A percentile compares a stretch with the other conserved stretches of the same genome.
Conservation (phyloP, 2,113 vertebrate genomes). For the Hassar affinis region DNA sequence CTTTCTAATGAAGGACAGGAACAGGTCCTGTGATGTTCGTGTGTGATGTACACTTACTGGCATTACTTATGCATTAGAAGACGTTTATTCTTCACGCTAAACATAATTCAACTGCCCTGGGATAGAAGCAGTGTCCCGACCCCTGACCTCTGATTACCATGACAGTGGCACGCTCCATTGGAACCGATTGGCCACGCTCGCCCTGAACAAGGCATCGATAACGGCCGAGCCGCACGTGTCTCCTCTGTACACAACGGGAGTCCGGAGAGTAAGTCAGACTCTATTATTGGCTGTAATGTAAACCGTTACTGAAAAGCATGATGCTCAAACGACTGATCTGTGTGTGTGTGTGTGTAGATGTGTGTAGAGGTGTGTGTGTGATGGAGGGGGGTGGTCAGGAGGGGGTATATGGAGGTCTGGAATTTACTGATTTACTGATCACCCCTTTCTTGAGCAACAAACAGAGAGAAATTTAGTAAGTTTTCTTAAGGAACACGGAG, state of each 20-base stretch:
- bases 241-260: constrained; percentile 18
- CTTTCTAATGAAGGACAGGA: background rate
- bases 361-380: too few relatives aligned
- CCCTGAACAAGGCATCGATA: constrained; percentile 37
- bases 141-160: constrained; percentile 47
- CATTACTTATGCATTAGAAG: constrained; percentile 6
- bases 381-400: too few relatives aligned
- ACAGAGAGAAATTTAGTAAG: background rate
- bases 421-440: constrained; percentile 1
- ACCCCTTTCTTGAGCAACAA: background rate
- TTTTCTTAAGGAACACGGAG: too few relatives aligned
- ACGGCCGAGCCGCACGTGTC: constrained; percentile 32
- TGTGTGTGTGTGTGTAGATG: background rate
- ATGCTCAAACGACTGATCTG: background rate
- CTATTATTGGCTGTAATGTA: constrained; percentile 31
- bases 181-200: constrained; percentile 39
- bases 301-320: background rate
- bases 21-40: background rate
- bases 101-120: constrained; percentile 20
- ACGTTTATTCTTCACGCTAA: constrained; percentile 11
- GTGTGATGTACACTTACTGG: background rate
- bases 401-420: background rate
- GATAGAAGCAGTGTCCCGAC: constrained; percentile 14
- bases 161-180: constrained; percentile 39
- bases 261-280: background rate